These are phyloP conservation scores for Drosophila sp. DNA, from an alignment of 1,140 invertebrate species.

Conservation along the genomic window DNA sequence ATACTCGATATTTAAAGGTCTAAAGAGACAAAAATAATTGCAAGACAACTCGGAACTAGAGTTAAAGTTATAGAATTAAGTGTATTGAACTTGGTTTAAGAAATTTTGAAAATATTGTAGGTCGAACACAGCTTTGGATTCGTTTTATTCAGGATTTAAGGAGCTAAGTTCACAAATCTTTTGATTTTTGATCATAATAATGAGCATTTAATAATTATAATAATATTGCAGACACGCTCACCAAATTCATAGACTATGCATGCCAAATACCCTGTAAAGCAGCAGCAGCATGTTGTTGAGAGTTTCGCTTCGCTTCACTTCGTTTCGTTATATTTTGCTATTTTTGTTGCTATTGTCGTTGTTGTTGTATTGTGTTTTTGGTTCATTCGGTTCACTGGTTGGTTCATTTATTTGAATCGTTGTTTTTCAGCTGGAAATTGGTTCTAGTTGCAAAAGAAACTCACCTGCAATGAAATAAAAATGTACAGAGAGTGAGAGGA, in stretches of 20 bases:
- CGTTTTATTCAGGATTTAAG: no score
- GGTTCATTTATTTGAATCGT: constrained; percentile 20
- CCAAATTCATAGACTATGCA: constrained; percentile 4
- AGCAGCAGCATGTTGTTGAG: constrained; percentile 18
- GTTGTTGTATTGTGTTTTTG: neutral
- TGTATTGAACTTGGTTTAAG: no score
- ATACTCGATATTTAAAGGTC: no score
- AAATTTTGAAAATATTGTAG: no score
- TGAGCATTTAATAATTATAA: neutral
- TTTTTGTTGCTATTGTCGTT: neutral
- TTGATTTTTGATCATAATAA: no score
- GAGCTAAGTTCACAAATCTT: no score
- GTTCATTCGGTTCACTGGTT: constrained; percentile 14
- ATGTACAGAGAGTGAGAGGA: constrained; percentile 11
- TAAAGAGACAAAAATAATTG: no score
- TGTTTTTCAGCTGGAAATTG: constrained; percentile 31
- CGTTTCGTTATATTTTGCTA: neutral
- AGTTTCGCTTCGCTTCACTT: neutral
- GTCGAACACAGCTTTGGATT: no score
- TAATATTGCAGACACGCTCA: constrained; percentile 15
- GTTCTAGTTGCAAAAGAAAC: constrained; percentile 43
- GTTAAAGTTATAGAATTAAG: no score
- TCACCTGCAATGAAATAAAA: constrained; percentile 59
- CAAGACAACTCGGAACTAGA: no score
- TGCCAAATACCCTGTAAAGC: neutral